Conservation (phyloP, 2,888 invertebrate species). For the Hymenopus coronatus region DNA sequence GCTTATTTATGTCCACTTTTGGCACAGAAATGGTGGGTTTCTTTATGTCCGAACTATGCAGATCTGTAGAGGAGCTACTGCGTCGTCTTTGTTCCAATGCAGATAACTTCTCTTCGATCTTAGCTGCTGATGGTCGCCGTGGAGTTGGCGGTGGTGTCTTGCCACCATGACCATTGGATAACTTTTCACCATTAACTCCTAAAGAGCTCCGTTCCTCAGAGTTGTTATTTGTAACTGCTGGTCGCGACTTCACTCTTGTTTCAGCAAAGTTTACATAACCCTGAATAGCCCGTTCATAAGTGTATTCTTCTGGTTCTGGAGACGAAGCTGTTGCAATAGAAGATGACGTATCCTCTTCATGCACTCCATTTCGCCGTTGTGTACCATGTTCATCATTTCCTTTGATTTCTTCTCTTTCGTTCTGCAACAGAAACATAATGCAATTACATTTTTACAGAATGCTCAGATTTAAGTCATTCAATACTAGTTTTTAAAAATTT, state of each 20-base stretch:
- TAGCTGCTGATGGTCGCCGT: slow-evolving; percentile 47
- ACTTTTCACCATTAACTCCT: neutral
- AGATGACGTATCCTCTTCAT: slow-evolving; percentile 56
- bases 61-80: slow-evolving; percentile 42
- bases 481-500: no score
- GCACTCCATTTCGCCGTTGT: slow-evolving; percentile 31
- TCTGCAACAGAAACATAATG: slow-evolving; percentile 50
- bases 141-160: slow-evolving; percentile 30
- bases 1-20: slow-evolving; percentile 77
- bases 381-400: slow-evolving; percentile 21
- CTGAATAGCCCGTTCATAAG: slow-evolving; percentile 84
- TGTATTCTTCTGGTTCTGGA: slow-evolving; percentile 61
- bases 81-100: slow-evolving; percentile 54
- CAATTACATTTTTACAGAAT: no score
- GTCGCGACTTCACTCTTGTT: slow-evolving; percentile 61
- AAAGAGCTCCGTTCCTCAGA: slow-evolving; percentile 34
- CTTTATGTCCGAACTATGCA: slow-evolving; percentile 42
- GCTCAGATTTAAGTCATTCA: no score
- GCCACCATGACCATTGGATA: slow-evolving; percentile 20
- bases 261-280: slow-evolving; percentile 67
- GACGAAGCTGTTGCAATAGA: slow-evolving; percentile 57
- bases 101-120: slow-evolving; percentile 62
- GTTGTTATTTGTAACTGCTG: slow-evolving; percentile 47
- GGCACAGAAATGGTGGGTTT: slow-evolving; percentile 50
- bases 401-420: slow-evolving; percentile 45